A percentile compares a stretch with the other conserved stretches of the same genome.
Conservation (phyloP, 2,888 invertebrate species). For the Autographa pulchrina region DNA sequence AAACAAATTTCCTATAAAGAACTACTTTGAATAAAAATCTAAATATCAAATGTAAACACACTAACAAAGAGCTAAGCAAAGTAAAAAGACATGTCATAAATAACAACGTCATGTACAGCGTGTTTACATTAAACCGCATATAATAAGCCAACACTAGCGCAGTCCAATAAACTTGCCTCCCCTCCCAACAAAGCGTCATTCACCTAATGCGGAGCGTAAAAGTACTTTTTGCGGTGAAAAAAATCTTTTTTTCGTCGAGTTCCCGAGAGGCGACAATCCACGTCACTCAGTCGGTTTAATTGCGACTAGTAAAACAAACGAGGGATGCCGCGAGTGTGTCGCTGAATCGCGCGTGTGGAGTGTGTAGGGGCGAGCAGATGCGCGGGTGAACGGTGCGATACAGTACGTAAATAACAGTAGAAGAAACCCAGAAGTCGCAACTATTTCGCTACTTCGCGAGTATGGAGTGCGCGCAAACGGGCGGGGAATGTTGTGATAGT, state of each 20-base stretch:
- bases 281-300: conserved; percentile 88
- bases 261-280: conserved; percentile 83
- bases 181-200: conserved; percentile 47
- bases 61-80: background rate
- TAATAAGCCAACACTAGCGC: conserved; percentile 49
- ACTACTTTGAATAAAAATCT: no score
- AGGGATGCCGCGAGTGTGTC: conserved; percentile 70
- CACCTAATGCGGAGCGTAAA: conserved; percentile 56
- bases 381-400: background rate
- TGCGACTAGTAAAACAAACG: conserved; percentile 87
- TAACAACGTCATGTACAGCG: conserved; percentile 9
- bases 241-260: conserved; percentile 68
- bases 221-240: conserved; percentile 59
- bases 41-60: background rate
- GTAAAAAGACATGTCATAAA: conserved; percentile 3
- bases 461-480: no score
- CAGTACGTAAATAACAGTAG: no score
- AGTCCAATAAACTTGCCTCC: conserved; percentile 54
- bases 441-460: no score
- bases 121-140: conserved; percentile 47
- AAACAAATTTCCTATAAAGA: no score
- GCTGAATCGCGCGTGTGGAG: conserved; percentile 69
- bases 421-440: no score
- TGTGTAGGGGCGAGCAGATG: conserved; percentile 62
- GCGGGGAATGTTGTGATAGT: no score